Evolutionary conservation across 2,113 vertebrate species (phyloP).

Genomic region (Psilopogon haemacephalus): DNA sequence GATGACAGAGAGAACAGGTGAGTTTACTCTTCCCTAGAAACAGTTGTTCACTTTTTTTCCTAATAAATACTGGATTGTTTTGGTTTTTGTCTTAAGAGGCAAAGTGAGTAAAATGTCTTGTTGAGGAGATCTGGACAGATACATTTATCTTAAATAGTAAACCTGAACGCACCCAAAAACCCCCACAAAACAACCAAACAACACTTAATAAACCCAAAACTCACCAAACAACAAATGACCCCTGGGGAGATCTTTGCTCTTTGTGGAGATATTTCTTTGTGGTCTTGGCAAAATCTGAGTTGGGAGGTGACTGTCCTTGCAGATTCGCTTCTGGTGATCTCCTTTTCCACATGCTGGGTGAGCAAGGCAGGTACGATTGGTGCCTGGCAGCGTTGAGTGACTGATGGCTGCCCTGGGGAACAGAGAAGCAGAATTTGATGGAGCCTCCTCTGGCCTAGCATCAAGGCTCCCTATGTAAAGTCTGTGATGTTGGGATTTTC

Average conservation of each 20-base stretch:
- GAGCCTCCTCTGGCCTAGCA: not conserved
- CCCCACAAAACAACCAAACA: not conserved
- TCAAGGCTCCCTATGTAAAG: not conserved
- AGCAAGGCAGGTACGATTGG: rapidly evolving
- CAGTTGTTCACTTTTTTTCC: not conserved
- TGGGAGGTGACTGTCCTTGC: not conserved
- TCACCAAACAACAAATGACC: not conserved
- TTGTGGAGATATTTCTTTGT: not conserved
- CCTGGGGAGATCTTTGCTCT: not conserved
- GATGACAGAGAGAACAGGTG: conserved; percentile 93
- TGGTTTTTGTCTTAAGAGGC: not conserved
- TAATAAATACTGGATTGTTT: not conserved
- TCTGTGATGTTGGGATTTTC: not conserved
- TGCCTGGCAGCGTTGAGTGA: not conserved
- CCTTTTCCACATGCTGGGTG: not conserved
- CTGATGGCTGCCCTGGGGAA: not conserved
- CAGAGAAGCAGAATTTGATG: not conserved
- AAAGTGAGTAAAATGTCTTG: not conserved
- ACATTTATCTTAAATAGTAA: not conserved
- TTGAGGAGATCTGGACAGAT: not conserved
- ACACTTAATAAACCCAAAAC: not conserved
- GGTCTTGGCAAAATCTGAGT: not conserved
- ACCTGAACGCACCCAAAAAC: not conserved
- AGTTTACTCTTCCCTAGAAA: not conserved
- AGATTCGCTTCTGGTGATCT: not conserved